Evolutionary conservation across 2,797 vertebrate species (phyloP).

Genomic region (Argyrosomus regius): DNA sequence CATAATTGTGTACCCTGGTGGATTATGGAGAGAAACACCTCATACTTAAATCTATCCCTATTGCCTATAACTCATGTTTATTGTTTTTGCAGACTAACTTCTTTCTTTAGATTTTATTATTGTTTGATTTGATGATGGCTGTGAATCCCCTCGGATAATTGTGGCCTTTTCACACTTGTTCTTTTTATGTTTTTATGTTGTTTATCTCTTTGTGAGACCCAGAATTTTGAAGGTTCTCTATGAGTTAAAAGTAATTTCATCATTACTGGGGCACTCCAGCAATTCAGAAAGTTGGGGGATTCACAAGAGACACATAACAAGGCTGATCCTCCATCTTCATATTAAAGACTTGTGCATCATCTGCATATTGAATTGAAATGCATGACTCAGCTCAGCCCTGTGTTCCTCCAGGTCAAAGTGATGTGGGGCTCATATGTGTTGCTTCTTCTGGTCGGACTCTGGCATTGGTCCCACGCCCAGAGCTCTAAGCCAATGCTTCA

Average conservation of each 20-base stretch:
- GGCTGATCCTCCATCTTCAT: neutral
- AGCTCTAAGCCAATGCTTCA: conserved; percentile 86
- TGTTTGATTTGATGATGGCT: neutral
- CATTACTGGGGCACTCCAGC: neutral
- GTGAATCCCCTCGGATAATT: neutral
- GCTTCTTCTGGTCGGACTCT: conserved; percentile 73
- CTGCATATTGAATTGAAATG: neutral
- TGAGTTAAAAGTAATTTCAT: neutral
- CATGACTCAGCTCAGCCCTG: neutral
- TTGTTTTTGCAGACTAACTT: neutral
- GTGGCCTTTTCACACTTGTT: neutral
- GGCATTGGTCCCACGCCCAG: conserved; percentile 52
- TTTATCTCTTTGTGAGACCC: neutral
- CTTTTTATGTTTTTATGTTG: neutral
- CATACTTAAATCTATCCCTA: neutral
- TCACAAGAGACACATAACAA: neutral
- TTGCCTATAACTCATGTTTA: neutral
- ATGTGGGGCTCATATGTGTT: conserved; percentile 62
- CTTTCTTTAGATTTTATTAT: no score
- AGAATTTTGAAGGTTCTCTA: neutral
- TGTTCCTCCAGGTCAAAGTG: conserved; percentile 32
- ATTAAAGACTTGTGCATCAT: neutral
- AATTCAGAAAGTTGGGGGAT: neutral
- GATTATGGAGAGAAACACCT: neutral
- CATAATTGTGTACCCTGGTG: neutral